Evolutionary conservation across 2,888 invertebrate genomes (phyloP).

Genomic region (Anarsia innoxiella): DNA sequence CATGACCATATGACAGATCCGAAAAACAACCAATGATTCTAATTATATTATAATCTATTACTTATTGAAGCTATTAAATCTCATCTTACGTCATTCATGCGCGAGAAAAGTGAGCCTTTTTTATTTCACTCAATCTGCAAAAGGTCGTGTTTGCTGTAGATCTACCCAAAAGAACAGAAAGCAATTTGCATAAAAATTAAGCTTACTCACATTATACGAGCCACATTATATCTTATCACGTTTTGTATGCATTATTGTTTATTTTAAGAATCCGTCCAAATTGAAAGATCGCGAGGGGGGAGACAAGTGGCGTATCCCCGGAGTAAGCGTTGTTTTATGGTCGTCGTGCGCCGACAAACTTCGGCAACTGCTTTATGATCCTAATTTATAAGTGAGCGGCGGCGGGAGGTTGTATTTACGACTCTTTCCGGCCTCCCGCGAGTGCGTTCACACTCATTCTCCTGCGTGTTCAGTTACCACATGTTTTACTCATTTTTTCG

Average conservation of each 20-base stretch:
- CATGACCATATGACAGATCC: no score
- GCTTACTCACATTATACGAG: no score
- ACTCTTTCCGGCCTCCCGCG: slow-evolving; percentile 66
- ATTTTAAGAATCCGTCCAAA: slow-evolving; percentile 37
- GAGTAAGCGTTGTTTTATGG: slow-evolving; percentile 69
- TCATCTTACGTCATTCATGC: no score
- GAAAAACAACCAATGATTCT: no score
- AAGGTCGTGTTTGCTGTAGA: no score
- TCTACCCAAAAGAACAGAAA: no score
- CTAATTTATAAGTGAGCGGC: slow-evolving; percentile 75
- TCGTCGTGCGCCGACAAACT: slow-evolving; percentile 70
- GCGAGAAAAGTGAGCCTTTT: no score
- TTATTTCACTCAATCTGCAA: no score
- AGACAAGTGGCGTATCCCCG: slow-evolving; percentile 43
- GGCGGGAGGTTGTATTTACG: slow-evolving; percentile 59
- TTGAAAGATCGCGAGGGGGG: slow-evolving; percentile 53
- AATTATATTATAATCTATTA: no score
- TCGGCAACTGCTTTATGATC: slow-evolving; percentile 73
- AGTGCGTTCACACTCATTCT: slow-evolving; percentile 44
- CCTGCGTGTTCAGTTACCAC: not conserved
- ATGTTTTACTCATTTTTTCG: no score
- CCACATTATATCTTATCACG: slow-evolving; percentile 3
- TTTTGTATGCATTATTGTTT: slow-evolving; percentile 16
- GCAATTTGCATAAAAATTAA: no score
- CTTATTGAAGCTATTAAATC: no score